Percentiles rank a stretch among this genome's conserved stretches.
Conservation (phyloP, 2,888 invertebrate species). For the Mongoloraphidia duomilia region DNA sequence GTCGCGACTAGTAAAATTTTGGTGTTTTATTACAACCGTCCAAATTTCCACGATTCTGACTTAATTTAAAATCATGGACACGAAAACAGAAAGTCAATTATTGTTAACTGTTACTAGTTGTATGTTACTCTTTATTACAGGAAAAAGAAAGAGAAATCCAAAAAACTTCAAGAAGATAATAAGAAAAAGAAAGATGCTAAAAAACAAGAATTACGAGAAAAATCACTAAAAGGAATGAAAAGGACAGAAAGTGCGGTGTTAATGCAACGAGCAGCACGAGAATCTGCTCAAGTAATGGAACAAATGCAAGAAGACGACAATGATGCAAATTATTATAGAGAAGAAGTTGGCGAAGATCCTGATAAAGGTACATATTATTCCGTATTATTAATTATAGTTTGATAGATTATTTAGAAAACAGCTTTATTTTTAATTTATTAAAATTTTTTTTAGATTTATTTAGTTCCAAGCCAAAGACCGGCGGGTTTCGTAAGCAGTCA, state of each 20-base stretch:
- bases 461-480: no score
- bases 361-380: constrained; percentile 47
- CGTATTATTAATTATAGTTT: neutral
- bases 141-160: constrained; percentile 63
- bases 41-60: no score
- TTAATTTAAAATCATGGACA: no score
- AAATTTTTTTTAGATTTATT: no score
- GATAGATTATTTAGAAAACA: neutral
- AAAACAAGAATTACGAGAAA: constrained; percentile 49
- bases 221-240: constrained; percentile 52
- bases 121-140: constrained; percentile 25
- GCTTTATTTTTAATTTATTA: no score
- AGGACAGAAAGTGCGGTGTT: constrained; percentile 35
- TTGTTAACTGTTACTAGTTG: neutral
- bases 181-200: constrained; percentile 48
- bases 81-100: no score
- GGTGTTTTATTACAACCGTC: no score
- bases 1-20: no score
- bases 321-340: constrained; percentile 68
- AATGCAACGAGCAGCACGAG: constrained; percentile 35
- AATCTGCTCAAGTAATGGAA: constrained; percentile 30
- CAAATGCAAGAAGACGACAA: constrained; percentile 42
- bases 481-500: no score
- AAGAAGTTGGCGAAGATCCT: constrained; percentile 81
- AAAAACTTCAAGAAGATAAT: constrained; percentile 59